Evolutionary conservation across 2,113 vertebrate species (phyloP), one percentile per base, ranked within the genome.

Genomic region (Pterocles burchelli): DNA sequence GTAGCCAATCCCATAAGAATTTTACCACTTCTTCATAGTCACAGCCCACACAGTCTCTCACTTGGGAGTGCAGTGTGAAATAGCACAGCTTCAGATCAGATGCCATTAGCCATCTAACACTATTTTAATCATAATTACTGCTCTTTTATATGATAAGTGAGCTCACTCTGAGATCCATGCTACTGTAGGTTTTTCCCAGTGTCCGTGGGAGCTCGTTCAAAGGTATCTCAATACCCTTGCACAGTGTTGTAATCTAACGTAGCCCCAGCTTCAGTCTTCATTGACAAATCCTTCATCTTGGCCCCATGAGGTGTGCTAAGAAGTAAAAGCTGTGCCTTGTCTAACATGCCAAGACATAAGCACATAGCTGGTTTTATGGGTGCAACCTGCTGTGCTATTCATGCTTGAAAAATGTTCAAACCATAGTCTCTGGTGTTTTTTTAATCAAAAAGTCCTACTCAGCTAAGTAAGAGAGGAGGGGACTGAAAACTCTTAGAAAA

Each of bases 241-340:
- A 58, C 46, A 62, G 11, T 9, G 1, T 6, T 51, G 65, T 55
- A 71, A 55, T 55, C 59, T 46, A 26, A 25, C 6, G 19, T 49
- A 83, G 79, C 75, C 34, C 10, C 55, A 21, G 59, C 62, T 80
- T 70, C 80, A 76, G 34, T 36, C 65, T 41, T 21, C 58, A 41
- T 45, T 84, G 85, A 81, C 45, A 77, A 83, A 81, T 90, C 34
- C 78, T 94, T 95, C 90, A 63, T 71, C 85, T 73, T 71, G 71
- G 55, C 92, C 92, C 90, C 93, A 74, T 83, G 93, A 95, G 71
- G 26, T 71, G 78, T 63, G 65, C 82, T 96, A 71, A 86, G 88
- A 85, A 58, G 63, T 91, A 91, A 94, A 96, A 96, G 78, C 91
- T 94, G 85, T 71, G 89, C 71, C 81, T 87, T 93, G 81, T 91